Base-by-base conservation (phyloP, 2,888 invertebrate species). In the Papilio elwesi region DNA sequence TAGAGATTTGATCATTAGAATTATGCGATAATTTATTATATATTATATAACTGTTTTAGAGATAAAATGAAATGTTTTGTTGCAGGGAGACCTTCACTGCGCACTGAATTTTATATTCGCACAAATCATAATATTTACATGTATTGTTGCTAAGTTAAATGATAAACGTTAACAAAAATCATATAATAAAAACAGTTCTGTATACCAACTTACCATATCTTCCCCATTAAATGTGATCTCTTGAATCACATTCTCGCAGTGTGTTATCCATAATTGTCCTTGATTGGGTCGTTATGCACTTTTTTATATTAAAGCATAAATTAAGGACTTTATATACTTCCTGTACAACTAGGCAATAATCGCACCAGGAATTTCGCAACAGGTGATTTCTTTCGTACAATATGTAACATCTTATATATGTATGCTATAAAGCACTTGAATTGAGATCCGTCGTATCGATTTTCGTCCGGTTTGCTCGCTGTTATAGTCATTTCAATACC, bases 381-480 rank as follows among this genome's bases (percentile, higher is more conserved):
- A 26, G 26, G 26, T 48, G 36, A 70, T 69, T 43, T 52, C 16
- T 68, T 49, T 38, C 16, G 43, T 38, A 47, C 38, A 16, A 65
- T 8, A 67, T 36, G 43, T 53, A 38, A 43, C n/a, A 43, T 53
- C 12, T 16, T 26, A 57, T 36, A 51, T 43, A 55, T 47, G 53
- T 53, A 65, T 16, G 38, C 65, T 48, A 70, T 57, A 26, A 65
- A 13, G 38, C 0, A 57, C 65, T 64, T 70, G 43, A 48, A 48
- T 65, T 49, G 12, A 48, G 65, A n/a, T 26, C n/a, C 12, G 15
- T n/a, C 38, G 13, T 49, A 16, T 64, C 57, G 48, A 47, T 66
- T 57, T 66, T 43, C 66, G 16, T 71, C 57, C 13, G 71, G 71
- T 71, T 65, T 49, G 16, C 49, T 48, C 57, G n/a, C 52, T 64